Percentiles rank a stretch among this genome's conserved stretches.
Evolutionary conservation across 2,888 invertebrate genomes (phyloP).

Genomic region (Platycheirus albimanus): DNA sequence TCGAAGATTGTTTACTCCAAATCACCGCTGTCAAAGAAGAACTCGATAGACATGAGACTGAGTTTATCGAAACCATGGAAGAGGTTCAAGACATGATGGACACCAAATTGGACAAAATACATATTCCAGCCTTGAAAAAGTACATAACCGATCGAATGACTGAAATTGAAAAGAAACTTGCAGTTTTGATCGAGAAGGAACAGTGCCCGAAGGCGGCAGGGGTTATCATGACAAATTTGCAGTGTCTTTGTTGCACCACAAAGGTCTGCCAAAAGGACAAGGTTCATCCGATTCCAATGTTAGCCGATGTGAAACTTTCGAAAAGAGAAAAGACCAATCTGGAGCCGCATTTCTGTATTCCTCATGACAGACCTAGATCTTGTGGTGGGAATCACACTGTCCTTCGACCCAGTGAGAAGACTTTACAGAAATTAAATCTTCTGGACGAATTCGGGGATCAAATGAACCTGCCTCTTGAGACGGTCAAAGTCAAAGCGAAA

Average conservation of each 20-base stretch:
- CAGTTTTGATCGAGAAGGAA: constrained; percentile 74
- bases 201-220: constrained; percentile 79
- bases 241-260: constrained; percentile 78
- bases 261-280: constrained; percentile 75
- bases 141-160: constrained; percentile 77
- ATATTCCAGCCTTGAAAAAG: constrained; percentile 80
- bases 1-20: constrained; percentile 78
- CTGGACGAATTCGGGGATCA: constrained; percentile 76
- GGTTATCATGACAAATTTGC: constrained; percentile 76
- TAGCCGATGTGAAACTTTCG: constrained; percentile 74
- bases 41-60: constrained; percentile 75
- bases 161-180: constrained; percentile 75
- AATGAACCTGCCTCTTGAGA: constrained; percentile 5
- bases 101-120: constrained; percentile 80
- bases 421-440: constrained; percentile 76
- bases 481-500: no score
- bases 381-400: constrained; percentile 74
- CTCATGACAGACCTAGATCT: constrained; percentile 56
- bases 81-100: constrained; percentile 82
- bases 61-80: constrained; percentile 79
- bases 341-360: constrained; percentile 14
- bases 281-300: constrained; percentile 38
- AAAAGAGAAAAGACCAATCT: constrained; percentile 69
- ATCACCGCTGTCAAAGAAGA: constrained; percentile 76
- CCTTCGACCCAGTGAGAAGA: constrained; percentile 76